Base-by-base conservation (phyloP, 2,888 invertebrate genomes). In the Agrotis segetum region DNA sequence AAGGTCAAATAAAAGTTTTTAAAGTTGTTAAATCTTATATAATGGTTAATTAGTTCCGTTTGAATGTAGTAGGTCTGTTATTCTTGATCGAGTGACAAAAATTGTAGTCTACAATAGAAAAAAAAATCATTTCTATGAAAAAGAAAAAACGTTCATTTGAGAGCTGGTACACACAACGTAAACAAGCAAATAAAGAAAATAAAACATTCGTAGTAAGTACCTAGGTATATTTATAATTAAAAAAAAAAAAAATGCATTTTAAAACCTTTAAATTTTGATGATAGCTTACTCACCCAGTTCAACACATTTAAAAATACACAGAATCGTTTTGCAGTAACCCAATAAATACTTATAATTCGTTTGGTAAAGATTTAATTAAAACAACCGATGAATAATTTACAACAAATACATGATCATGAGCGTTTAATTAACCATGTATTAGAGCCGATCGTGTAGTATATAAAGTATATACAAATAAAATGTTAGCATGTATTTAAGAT, bases 371-470 rank as follows among this genome's bases (percentile, higher is more conserved):
- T 73, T 70, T 68, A 67, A 67, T 64, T 64, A 61, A 58, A 53
- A 49, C 7, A 65, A 55, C 40, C 62, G 13, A 66, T 80, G 46
- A 67, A 79, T 83, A 62, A 77, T 82, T 71, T 63, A 82, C 58
- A 29, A 60, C 46, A 50, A 55, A 59, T 62, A 55, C 62, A 74
- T 66, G 71, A 53, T 72, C 71, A 72, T 74, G 70, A 74, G 60
- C 16, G 40, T 50, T 79, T 83, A 81, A 81, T 83, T 72, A 79
- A 66, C 55, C 71, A 68, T 69, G 65, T 75, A 73, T 80, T 73
- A 67, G 53, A 69, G 47, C 19, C 68, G 52, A 70, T 75, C 74
- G 70, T 79, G 79, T 64, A 40, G 52, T 71, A 49, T 21, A 34
- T 60, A 64, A 47, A 64, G 3, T 50, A 67, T 65, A 50, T 24